Evolutionary conservation across 2,113 vertebrate species (phyloP), one percentile per base, ranked within the genome.

Genomic region (Catagonus wagneri): DNA sequence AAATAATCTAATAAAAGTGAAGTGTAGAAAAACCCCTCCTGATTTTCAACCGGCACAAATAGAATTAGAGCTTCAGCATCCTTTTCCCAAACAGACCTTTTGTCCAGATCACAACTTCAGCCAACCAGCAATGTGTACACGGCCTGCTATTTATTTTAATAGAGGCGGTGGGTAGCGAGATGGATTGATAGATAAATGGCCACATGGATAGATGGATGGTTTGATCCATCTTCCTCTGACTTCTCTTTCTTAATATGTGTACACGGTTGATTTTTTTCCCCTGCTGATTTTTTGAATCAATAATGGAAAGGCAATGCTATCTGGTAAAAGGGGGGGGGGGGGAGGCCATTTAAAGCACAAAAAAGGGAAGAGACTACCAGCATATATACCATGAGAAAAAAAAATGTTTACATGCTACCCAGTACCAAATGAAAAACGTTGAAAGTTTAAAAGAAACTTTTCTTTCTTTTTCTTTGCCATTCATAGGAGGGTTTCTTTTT

Each of bases 1-100:
- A 98, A 99, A 99, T 99, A 99, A 99, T 99, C 99, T 99, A 99
- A 99, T 99, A 99, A 99, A 97, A 98, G 98, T 99, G 99, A 99
- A 99, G 99, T 99, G 99, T 99, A 99, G 99, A 99, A 99, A 99
- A 99, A 99, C 99, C 99, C 99, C 99, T 99, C 99, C 99, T 99
- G 99, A 99, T 99, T 99, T 99, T 99, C 99, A 99, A 99, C 99
- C 99, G 99, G 99, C 99, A 98, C 99, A 99, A 99, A 99, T 99
- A 99, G 98, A 99, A 99, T 99, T 99, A 99, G 97, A 99, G 99
- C 98, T 98, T 99, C 98, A 98, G 98, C 98, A 98, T 98, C 98
- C 97, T 98, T 99, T 98, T 98, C 98, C 99, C 98, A 98, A 98
- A 99, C 98, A 98, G 97, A 98, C 98, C 99, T 99, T 99, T 99